Percentiles rank a stretch among this genome's conserved stretches.
These are phyloP conservation scores for Chroicocephalus ridibundus DNA, from an alignment of 2,113 vertebrate genomes.

Conservation along the genomic window DNA sequence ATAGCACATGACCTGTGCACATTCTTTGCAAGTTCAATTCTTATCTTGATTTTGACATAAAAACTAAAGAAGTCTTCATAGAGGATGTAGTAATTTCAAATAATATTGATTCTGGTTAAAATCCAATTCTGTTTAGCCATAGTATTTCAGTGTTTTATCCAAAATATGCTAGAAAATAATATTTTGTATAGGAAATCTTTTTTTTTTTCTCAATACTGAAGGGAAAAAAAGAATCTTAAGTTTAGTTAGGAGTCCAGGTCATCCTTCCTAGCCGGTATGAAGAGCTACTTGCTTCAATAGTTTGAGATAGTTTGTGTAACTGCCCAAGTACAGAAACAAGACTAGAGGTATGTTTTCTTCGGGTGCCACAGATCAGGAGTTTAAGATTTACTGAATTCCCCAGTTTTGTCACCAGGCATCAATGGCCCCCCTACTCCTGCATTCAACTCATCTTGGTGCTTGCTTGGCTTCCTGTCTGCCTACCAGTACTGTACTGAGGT, in stretches of 20 bases:
- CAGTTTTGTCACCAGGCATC: background rate
- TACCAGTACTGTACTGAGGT: background rate
- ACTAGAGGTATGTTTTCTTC: background rate
- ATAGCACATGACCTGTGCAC: background rate
- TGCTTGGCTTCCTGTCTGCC: background rate
- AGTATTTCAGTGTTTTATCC: background rate
- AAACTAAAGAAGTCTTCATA: background rate
- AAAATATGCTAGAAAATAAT: background rate
- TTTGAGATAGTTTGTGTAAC: background rate
- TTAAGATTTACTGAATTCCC: background rate
- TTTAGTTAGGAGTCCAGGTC: background rate
- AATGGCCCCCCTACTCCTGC: background rate
- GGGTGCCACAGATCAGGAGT: background rate
- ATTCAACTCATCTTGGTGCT: background rate
- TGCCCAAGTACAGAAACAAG: background rate
- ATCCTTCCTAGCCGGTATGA: background rate
- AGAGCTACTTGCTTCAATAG: background rate
- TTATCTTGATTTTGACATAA: background rate
- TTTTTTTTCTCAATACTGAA: background rate
- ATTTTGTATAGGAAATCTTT: background rate
- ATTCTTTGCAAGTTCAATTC: background rate
- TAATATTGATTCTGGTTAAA: background rate
- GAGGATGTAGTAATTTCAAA: background rate
- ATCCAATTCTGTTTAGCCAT: background rate
- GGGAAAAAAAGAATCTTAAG: background rate